Conservation (phyloP, 2,113 vertebrate species). For the Gymnarchus niloticus region DNA sequence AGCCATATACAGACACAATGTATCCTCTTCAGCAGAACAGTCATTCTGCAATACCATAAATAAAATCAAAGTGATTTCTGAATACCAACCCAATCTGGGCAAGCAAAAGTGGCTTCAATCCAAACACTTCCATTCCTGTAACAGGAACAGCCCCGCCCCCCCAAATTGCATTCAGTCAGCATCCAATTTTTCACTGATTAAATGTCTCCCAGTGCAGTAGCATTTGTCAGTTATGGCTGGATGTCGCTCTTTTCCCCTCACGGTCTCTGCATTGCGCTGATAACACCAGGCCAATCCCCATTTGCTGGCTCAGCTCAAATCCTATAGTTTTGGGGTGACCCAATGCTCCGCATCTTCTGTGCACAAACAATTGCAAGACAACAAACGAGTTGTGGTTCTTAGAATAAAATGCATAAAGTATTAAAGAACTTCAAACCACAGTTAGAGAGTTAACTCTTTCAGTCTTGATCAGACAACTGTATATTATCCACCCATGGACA, state of each 20-base stretch:
- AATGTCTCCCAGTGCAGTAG: conserved; percentile 5
- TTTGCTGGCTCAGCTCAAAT: neutral
- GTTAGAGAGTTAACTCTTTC: neutral
- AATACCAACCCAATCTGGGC: neutral
- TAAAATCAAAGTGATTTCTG: neutral
- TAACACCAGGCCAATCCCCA: neutral
- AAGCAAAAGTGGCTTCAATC: neutral
- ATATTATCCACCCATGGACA: neutral
- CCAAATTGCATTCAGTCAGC: neutral
- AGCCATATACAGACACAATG: too few relatives aligned
- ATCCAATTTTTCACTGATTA: conserved; percentile 16
- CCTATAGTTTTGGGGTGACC: neutral
- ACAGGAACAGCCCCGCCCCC: neutral
- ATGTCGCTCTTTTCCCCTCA: neutral
- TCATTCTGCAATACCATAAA: neutral
- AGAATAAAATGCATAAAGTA: neutral
- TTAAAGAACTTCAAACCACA: neutral
- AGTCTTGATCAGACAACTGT: neutral
- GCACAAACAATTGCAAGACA: neutral
- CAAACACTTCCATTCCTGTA: neutral
- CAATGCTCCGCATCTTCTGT: neutral
- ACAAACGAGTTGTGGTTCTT: neutral
- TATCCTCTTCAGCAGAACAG: neutral
- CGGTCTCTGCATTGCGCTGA: neutral
- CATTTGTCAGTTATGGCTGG: neutral